phyloP scores from a whole-genome alignment of 2,113 vertebrate species.

The Anolis sagrei region DNA sequence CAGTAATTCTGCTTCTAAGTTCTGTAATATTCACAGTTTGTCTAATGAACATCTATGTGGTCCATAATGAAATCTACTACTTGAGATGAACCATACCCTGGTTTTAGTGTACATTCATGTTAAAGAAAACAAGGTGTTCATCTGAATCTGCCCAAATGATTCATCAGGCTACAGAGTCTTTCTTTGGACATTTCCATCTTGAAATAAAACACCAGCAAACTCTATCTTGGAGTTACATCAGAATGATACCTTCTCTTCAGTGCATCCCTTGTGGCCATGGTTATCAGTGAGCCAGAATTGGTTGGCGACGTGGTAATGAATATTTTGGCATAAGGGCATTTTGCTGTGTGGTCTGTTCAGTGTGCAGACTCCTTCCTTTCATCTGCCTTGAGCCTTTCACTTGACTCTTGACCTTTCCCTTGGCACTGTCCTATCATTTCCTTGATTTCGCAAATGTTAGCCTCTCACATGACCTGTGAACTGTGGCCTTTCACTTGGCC shows the following conservation, averaged over 20 bases:
- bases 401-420: conserved; percentile 82
- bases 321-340: conserved; percentile 38
- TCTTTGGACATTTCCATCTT: background rate
- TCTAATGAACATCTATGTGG: background rate
- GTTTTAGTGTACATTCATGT: background rate
- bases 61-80: background rate
- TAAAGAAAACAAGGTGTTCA: background rate
- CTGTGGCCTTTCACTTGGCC: conserved; percentile 79
- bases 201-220: conserved; percentile 4
- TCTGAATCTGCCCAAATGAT: background rate
- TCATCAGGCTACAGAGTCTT: background rate
- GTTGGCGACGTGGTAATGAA: conserved; percentile 48
- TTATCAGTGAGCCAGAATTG: conserved; percentile 56
- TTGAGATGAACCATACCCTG: background rate
- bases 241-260: background rate
- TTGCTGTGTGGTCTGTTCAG: conserved; percentile 62
- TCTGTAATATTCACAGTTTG: background rate
- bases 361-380: conserved; percentile 69
- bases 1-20: background rate
- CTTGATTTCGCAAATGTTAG: conserved; percentile 81
- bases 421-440: conserved; percentile 81
- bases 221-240: conserved; percentile 25
- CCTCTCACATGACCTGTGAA: conserved; percentile 81
- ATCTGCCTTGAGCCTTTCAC: conserved; percentile 73
- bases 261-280: conserved; percentile 36